Evolutionary conservation across 1,140 invertebrate species (phyloP), one percentile per base, ranked within the genome.

Genomic region (Aradophagus sp.): DNA sequence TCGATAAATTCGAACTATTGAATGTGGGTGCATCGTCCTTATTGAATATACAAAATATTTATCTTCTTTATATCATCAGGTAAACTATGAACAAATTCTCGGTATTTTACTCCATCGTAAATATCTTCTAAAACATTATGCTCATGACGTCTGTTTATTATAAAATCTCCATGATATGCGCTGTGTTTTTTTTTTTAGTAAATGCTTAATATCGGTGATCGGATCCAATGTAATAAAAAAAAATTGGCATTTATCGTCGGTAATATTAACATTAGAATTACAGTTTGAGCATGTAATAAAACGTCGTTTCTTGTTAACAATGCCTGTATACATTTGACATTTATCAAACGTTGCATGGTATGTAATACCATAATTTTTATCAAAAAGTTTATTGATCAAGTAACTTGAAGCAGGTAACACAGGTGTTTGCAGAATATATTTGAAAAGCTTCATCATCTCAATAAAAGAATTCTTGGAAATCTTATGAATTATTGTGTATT

Each of bases 21-120:
- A 32, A 47, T 34, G 42, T 19, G 1, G 42, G 42, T 17, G 42
- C 42, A 5, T 26, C 41, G n/a, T 44, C 41, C 1, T 23, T 6
- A 16, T 44, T 44, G 12, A 44, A 44, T 11, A 17, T 17, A n/a
- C 27, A 47, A 11, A 15, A 32, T 7, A 47, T 12, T 10, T 32
- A 47, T 19, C 29, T 10, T 31, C 19, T 34, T 31, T 5, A 19
- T 11, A 8, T 47, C 29, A 12, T 2, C 8, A 8, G 42, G 42
- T 34, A 47, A 47, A 20, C 12, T 47, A 19, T 15, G 3, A 6
- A 47, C 42, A 34, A 47, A 47, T 5, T 10, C 10, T 47, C 42
- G 10, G 12, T 47, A 47, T n/a, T 11, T 32, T 2, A 32, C 10
- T 15, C 42, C 42, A 8, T 47, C 42, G 13, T 47, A 47, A 2